Evolutionary conservation across 2,888 invertebrate genomes (phyloP), one percentile per base, ranked within the genome.

Genomic region (Oscheius sp.): DNA sequence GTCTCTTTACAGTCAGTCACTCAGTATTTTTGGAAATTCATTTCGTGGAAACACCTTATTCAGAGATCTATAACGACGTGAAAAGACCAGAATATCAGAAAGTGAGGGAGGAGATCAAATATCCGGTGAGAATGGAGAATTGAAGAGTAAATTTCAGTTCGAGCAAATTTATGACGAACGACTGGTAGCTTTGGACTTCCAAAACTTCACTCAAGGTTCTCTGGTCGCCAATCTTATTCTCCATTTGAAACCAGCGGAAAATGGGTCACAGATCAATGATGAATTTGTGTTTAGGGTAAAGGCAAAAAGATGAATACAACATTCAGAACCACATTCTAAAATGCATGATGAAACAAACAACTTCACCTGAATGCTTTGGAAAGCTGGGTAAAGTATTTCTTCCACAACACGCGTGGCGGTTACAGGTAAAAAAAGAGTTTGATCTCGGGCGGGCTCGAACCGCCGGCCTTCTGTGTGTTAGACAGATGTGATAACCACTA

Each of bases 391-490:
- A 41, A 36, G 28, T 51, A 9, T 51, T 50, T 8, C 36, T 51
- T 1, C 41, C 50, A 1, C 50, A 20, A 24, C 32, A 38, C 26
- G 51, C 51, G 5, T 64, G 64, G 64, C 20, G 9, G 30, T 9
- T 41, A 20, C 28, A 63, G 63, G 63, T 63, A 49, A 14, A 20
- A n/a, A n/a, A n/a, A n/a, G n/a, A n/a, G n/a, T 59, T 67, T 77
- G 73, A 74, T 77, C 72, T 72, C 73, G 73, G 76, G 76, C 70
- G 76, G 76, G 76, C 76, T 76, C 74, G 74, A 76, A 76, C 76
- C 72, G 74, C 76, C 74, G 74, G 67, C 76, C 73, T 75, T 77
- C 73, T 75, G 75, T 70, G 72, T 77, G 75, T 71, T 73, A 77
- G 75, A 70, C 73, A 71, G 73, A 76, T 74, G 74, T 73, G 75